Percentiles rank a stretch among this genome's conserved stretches.
phyloP scores from a whole-genome alignment of 2,797 vertebrate species.

The Bovichtus variegatus region DNA sequence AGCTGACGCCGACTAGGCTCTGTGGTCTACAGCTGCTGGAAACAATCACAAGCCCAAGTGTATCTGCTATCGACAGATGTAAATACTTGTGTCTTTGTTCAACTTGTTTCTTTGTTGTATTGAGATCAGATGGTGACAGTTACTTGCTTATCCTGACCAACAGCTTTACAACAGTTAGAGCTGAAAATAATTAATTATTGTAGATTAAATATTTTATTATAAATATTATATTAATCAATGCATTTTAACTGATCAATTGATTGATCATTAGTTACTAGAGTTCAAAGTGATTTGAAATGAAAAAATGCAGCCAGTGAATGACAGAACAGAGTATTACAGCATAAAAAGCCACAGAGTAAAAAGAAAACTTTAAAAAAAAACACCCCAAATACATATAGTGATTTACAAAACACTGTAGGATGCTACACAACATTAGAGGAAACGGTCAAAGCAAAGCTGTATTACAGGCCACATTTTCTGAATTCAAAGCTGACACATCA shows the following conservation, averaged over 20 bases:
- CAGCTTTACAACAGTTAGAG: slow-evolving; percentile 8
- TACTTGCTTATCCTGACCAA: slow-evolving; percentile 31
- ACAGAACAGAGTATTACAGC: neutral
- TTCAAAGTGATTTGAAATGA: neutral
- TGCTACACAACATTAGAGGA: neutral
- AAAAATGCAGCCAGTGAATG: neutral
- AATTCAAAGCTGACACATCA: neutral
- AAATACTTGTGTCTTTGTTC: slow-evolving; percentile 54
- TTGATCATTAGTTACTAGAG: neutral
- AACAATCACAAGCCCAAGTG: slow-evolving; percentile 64
- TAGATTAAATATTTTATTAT: neutral
- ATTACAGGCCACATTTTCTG: neutral
- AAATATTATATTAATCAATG: neutral
- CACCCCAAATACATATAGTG: neutral
- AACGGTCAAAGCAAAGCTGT: neutral
- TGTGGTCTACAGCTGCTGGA: slow-evolving; percentile 77
- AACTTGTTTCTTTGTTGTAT: slow-evolving; percentile 42
- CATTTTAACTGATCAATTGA: neutral
- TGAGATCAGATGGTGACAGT: slow-evolving; percentile 13
- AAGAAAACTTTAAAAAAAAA: too few relatives aligned
- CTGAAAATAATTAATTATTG: neutral
- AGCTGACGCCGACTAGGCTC: slow-evolving; percentile 59
- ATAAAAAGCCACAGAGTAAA: neutral
- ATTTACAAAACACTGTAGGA: neutral
- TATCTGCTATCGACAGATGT: slow-evolving; percentile 70